phyloP scores from a whole-genome alignment of 2,888 invertebrate species.

The Apamea anceps region DNA sequence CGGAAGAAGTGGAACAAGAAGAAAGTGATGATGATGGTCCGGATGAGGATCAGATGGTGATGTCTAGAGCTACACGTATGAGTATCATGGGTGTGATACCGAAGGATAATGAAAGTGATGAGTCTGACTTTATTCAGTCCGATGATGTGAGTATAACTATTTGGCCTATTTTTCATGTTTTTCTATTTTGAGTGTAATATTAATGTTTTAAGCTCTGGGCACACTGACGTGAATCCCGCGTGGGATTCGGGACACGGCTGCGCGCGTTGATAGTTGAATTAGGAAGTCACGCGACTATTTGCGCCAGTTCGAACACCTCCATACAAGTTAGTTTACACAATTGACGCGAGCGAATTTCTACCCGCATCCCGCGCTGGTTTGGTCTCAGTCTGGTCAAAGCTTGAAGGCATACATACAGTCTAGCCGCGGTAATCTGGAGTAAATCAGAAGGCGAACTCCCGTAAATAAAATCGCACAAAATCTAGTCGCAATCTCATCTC shows the following conservation, averaged over 20 bases:
- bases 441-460: neutral
- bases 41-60: slow-evolving; percentile 85
- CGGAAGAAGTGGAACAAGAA: slow-evolving; percentile 46
- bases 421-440: neutral
- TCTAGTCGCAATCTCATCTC: too few species aligned
- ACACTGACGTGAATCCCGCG: neutral
- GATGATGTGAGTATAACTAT: slow-evolving; percentile 85
- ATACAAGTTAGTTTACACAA: neutral
- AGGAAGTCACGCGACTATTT: too few species aligned
- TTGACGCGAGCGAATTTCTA: neutral
- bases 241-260: neutral
- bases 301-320: neutral
- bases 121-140: slow-evolving; percentile 87
- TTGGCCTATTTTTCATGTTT: neutral
- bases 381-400: neutral
- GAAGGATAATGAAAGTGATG: slow-evolving; percentile 83
- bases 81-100: slow-evolving; percentile 87
- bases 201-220: neutral
- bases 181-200: neutral
- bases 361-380: neutral
- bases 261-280: neutral
- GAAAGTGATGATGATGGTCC: slow-evolving; percentile 74
- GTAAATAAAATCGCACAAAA: too few species aligned
- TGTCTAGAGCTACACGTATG: slow-evolving; percentile 88
- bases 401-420: neutral